Conservation (phyloP, 2,888 invertebrate species). For the Aphidoletes aphidimyza region DNA sequence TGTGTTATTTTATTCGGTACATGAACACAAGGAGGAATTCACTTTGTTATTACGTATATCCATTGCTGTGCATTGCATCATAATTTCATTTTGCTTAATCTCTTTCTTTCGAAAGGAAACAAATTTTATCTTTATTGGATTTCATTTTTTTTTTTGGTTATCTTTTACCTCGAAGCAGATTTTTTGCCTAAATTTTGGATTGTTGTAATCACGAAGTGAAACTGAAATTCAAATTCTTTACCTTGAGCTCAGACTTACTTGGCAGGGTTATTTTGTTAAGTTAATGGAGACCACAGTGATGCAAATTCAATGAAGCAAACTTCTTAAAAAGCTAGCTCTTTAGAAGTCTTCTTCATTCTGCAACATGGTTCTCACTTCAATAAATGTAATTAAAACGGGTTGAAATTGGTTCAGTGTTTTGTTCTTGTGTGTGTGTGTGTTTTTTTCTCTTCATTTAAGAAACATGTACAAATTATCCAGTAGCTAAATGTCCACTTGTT, state of each 20-base stretch:
- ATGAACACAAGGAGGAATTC: slow-evolving; percentile 36
- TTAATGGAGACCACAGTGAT: not conserved
- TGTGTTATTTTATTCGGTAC: not conserved
- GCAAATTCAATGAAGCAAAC: too few species aligned
- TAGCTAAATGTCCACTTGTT: not conserved
- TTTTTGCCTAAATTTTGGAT: too few species aligned
- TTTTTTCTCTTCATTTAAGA: not conserved
- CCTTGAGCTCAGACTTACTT: slow-evolving; percentile 48
- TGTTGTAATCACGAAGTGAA: not conserved
- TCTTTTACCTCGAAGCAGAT: not conserved
- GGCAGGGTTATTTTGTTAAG: slow-evolving; percentile 9
- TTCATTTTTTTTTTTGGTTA: not conserved
- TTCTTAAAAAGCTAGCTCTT: too few species aligned
- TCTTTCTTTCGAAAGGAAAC: not conserved
- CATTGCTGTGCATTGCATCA: too few species aligned
- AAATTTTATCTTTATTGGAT: not conserved
- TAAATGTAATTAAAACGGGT: not conserved
- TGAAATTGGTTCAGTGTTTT: slow-evolving; percentile 27
- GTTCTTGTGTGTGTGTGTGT: too few species aligned
- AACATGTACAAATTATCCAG: slow-evolving; percentile 13
- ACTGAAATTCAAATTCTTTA: slow-evolving; percentile 23
- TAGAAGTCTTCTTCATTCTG: too few species aligned
- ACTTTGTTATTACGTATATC: slow-evolving; percentile 29
- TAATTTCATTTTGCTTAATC: not conserved
- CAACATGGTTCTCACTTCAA: not conserved